Base-by-base conservation (phyloP, 2,113 vertebrate species). In the Sapayoa aenigma region DNA sequence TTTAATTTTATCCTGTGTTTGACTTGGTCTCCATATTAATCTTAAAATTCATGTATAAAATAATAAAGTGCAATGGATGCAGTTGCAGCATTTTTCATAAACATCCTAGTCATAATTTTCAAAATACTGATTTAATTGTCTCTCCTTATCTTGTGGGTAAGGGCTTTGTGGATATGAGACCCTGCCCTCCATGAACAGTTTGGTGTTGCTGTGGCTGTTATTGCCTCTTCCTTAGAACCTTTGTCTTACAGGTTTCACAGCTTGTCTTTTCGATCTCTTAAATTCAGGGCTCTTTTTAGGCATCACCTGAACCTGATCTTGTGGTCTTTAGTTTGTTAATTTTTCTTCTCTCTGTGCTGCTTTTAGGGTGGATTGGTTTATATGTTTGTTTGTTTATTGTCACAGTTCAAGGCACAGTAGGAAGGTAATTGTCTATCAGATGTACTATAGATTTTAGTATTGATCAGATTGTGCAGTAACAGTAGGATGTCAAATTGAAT, bases 251-350 rank as follows among this genome's bases (percentile, higher is more conserved):
- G 42, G 25, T 63, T 74, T 80, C 16, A 6, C 5, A 52, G 4
- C 5, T 35, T 53, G 33, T 67, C 39, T 79, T 52, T 89, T 78
- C 31, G 74, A 18, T 49, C 37, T 87, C 4, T 52, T 72, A 66
- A 83, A 39, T 33, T 33, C 9, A 24, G 8, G 9, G 25, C 4
- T 44, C n/a, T 56, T 87, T 81, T 91, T 33, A 35, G 63, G 76
- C 50, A n/a, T 91, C 37, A 62, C 91, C 44, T 92, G 74, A 93
- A 97, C 90, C 50, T 81, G 21, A 69, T 95, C 33, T n/a, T 37
- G 33, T 94, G 52, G 39, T 73, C 56, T 87, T 95, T 19, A 55
- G 22, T 86, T 53, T 59, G 80, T 87, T 9, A 86, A 9, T 72
- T 93, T 90, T 94, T 81, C 68, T 41, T 90, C 35, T 89, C 37